phyloP scores from a whole-genome alignment of 2,113 vertebrate genomes.

The Ptilonorhynchus violaceus region DNA sequence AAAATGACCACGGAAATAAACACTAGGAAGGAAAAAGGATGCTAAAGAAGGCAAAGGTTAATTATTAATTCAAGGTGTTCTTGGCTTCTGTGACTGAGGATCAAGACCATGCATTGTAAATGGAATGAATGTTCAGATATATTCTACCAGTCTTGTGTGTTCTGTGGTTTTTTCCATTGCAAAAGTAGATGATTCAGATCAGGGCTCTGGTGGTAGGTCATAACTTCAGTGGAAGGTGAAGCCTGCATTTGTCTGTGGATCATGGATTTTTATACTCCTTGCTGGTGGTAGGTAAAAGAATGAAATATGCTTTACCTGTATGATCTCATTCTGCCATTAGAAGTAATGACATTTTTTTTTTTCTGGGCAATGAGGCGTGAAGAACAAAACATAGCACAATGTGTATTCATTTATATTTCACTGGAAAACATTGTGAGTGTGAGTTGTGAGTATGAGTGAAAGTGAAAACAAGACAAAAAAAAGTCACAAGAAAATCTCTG shows the following conservation, averaged over 20 bases:
- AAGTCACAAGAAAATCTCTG: not conserved
- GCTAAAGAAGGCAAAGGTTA: not conserved
- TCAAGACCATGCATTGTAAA: not conserved
- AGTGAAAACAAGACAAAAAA: not conserved
- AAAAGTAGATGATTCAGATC: not conserved
- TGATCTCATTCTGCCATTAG: not conserved
- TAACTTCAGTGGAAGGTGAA: not conserved
- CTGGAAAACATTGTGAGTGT: not conserved
- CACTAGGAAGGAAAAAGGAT: not conserved
- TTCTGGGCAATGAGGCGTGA: not conserved
- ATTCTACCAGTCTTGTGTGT: not conserved
- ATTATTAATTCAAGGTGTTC: not conserved
- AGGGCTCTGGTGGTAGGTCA: not conserved
- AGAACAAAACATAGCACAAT: not conserved
- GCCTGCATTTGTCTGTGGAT: not conserved
- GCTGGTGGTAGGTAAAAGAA: not conserved
- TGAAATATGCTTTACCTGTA: not conserved
- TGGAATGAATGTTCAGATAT: not conserved
- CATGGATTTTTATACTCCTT: conserved; percentile 12
- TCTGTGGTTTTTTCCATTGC: not conserved
- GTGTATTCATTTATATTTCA: not conserved
- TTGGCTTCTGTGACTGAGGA: not conserved
- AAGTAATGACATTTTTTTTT: not conserved
- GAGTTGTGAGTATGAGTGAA: not conserved
- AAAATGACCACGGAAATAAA: not conserved